Evolutionary conservation across 35 echinoderm and acorn worm genomes (phyloP), one percentile per base, ranked within the genome.

Genomic region (Ptychodera flava): DNA sequence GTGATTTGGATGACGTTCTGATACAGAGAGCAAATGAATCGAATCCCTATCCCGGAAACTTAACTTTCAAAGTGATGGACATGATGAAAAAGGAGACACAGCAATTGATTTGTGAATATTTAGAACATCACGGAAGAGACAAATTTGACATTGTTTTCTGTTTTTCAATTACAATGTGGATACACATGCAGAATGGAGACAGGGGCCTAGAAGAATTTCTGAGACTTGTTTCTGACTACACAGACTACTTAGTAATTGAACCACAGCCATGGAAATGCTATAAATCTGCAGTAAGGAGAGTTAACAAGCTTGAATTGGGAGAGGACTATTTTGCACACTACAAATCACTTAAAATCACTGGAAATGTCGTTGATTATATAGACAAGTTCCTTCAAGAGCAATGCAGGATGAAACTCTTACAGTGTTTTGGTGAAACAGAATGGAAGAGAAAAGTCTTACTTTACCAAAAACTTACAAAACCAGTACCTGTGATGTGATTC

Each of bases 121-220:
- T 75, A 37, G 2, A 53, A 14, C 31, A 28, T 38, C 79, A 86
- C 14, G 15, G 30, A 28, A 53, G 16, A 76, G 82, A 82, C 1
- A 31, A 34, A 31, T 91, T 91, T 86, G 84, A 91, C 79, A 35
- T 91, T 35, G 78, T 85, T 36, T 86, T 52, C 80, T 91, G 89
- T n/a, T 91, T 91, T 84, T 91, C 89, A 28, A 80, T 91, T 1
- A 91, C 89, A 16, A 91, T 91, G 89, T 91, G 89, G 89, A 91
- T 91, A 28, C 89, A 91, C 77, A 33, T 91, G 33, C 84, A 91
- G 27, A 78, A 91, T 28, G 89, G 89, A 14, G 89, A 91, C 82
- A 27, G 1, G 0, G 89, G 89, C 33, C 36, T 91, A 78, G 83
- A 31, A 16, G 38, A 86, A 31, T 91, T 91, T 64, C 84, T 91